Evolutionary conservation across 1,140 invertebrate species (phyloP).

Genomic region (Eumaeus atala): DNA sequence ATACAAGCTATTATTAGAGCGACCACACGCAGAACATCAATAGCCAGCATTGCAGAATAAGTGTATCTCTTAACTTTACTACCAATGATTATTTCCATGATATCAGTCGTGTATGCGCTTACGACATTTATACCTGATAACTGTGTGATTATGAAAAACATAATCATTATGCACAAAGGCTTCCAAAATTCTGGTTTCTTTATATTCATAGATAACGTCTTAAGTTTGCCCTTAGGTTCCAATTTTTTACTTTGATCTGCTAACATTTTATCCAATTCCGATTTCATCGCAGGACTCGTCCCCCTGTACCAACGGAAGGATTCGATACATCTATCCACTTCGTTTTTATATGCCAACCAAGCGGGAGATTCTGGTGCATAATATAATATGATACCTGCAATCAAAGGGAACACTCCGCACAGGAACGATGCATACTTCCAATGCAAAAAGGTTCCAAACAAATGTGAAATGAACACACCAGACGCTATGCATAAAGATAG

Average conservation of each 20-base stretch:
- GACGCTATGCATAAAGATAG: constrained; percentile 74
- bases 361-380: constrained; percentile 82
- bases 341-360: constrained; percentile 77
- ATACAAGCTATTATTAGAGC: constrained; percentile 75
- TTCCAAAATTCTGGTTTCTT: constrained; percentile 74
- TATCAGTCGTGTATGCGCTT: constrained; percentile 81
- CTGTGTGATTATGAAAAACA: constrained; percentile 77
- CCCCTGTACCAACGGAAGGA: constrained; percentile 75
- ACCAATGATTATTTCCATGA: constrained; percentile 74
- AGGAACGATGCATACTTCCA: constrained; percentile 76
- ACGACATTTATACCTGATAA: constrained; percentile 81
- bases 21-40: constrained; percentile 80
- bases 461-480: constrained; percentile 76
- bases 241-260: constrained; percentile 50
- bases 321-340: constrained; percentile 66
- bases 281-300: constrained; percentile 52
- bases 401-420: constrained; percentile 70
- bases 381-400: constrained; percentile 65
- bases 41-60: constrained; percentile 77
- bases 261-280: constrained; percentile 71
- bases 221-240: constrained; percentile 42
- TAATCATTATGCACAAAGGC: constrained; percentile 75
- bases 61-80: constrained; percentile 70
- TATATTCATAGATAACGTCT: constrained; percentile 49
- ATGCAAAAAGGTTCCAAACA: constrained; percentile 76